Evolutionary conservation across 2,797 vertebrate species (phyloP).

Genomic region (Podarcis lilfordi): DNA sequence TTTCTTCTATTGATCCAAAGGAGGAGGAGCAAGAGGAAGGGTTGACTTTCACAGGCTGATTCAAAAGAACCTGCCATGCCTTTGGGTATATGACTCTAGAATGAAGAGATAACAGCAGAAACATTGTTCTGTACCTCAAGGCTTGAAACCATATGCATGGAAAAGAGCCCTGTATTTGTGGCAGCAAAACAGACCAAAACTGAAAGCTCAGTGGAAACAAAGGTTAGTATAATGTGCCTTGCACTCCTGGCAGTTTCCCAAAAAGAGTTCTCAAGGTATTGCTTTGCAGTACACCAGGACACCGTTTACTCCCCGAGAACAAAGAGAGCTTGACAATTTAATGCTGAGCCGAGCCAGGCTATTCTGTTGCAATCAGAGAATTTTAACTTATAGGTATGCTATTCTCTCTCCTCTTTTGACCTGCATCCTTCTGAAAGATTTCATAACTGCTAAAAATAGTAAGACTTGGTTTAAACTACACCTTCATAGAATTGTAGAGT

Average conservation of each 20-base stretch:
- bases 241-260: neutral
- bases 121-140: neutral
- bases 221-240: neutral
- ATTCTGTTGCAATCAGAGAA: neutral
- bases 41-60: neutral
- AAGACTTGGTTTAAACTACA: neutral
- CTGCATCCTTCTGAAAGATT: neutral
- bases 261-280: neutral
- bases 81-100: neutral
- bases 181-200: neutral
- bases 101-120: neutral
- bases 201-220: neutral
- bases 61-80: neutral
- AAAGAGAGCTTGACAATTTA: slow-evolving; percentile 1
- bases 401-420: neutral
- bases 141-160: neutral
- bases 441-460: neutral
- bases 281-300: neutral
- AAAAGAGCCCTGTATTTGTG: neutral
- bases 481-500: slow-evolving; percentile 5
- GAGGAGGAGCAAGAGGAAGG: neutral
- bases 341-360: neutral
- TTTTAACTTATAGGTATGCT: neutral
- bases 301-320: neutral
- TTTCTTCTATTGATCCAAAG: too few species aligned